Conservation (phyloP, 2,113 vertebrate genomes). For the Catharus minimus region DNA sequence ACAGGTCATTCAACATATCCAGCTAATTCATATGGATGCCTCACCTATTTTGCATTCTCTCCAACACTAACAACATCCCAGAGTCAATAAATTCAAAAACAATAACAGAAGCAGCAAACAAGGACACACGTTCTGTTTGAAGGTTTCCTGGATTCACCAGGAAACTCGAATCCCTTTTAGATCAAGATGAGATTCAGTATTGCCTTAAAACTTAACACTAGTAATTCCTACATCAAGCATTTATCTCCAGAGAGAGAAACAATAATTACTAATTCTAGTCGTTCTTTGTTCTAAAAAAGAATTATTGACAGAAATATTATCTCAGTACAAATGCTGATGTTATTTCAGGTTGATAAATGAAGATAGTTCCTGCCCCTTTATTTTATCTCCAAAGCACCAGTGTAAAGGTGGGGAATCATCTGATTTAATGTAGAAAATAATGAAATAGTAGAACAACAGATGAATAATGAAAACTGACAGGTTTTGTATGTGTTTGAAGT, state of each 20-base stretch:
- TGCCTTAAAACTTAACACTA: neutral
- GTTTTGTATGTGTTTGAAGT: neutral
- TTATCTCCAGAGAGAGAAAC: neutral
- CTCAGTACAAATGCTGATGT: constrained; percentile 21
- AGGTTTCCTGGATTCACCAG: neutral
- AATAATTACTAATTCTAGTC: neutral
- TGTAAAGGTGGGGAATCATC: neutral
- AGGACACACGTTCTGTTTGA: neutral
- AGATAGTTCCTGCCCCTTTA: neutral
- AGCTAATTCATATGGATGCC: neutral
- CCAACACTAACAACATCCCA: neutral
- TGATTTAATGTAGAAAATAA: constrained; percentile 29
- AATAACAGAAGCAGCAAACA: neutral
- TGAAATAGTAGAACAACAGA: constrained; percentile 15
- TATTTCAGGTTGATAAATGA: constrained; percentile 37
- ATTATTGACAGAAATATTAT: constrained; percentile 11
- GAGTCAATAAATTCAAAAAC: neutral
- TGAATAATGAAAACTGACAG: constrained; percentile 6
- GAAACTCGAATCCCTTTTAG: neutral
- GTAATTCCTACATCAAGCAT: neutral
- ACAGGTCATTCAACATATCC: neutral
- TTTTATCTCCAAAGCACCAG: constrained; percentile 22
- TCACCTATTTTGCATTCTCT: neutral
- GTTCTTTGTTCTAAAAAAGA: neutral
- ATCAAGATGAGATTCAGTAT: neutral